Base-by-base conservation (phyloP, 1,140 invertebrate species). In the Sminthurides bifidus region DNA sequence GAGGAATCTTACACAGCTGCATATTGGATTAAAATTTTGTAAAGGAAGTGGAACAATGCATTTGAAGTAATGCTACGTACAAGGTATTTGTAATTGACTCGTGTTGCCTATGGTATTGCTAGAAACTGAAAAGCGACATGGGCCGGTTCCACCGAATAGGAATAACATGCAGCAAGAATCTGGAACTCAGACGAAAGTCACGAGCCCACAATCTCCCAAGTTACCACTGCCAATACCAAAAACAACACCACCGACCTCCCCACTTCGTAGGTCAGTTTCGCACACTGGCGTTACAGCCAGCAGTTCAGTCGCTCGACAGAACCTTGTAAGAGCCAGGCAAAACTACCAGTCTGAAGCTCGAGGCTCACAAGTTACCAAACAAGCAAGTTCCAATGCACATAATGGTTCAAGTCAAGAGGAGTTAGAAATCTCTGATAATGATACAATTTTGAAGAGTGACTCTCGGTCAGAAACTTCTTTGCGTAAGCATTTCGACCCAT, bases 111-210 rank as follows among this genome's bases (percentile, higher is more conserved):
- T 8, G 19, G 17, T 19, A 19, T 8, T 12, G 24, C 12, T 23
- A 19, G 8, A 27, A 14, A 8, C 6, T 5, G 21, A 46, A 46
- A 46, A 23, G 24, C 35, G 48, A 31, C 5, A 14, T 37, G 49
- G 40, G 35, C 46, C 35, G 29, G 33, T 43, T 51, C 46, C 54
- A 31, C 54, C 54, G 27, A 56, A 56, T 56, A 49, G 54, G 31
- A 51, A 56, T n/a, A n/a, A n/a, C 24, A 26, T 26, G 21, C 45
- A n/a, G 15, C 54, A 33, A 26, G 33, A 6, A 33, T 33, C 19
- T 41, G 37, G 27, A n/a, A 56, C 8, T 56, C 54, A 51, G 33
- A n/a, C n/a, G n/a, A n/a, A n/a, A n/a, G n/a, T n/a, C n/a, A n/a
- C n/a, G n/a, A n/a, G n/a, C n/a, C n/a, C n/a, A n/a, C n/a, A n/a